Conservation (phyloP, 23 tunicate species). For the Styela plicata region DNA sequence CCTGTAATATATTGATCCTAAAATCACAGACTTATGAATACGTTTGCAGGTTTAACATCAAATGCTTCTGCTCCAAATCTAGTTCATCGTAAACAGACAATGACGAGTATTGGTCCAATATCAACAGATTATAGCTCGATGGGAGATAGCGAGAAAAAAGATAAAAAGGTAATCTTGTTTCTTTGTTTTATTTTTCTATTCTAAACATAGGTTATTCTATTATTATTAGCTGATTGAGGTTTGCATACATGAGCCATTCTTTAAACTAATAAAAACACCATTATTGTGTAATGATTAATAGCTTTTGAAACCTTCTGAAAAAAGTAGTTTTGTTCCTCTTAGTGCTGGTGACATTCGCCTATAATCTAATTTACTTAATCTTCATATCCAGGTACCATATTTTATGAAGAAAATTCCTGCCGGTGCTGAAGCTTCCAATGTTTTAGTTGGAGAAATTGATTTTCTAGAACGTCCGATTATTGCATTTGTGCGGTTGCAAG, state of each 20-base stretch:
- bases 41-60: constrained; percentile 35
- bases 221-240: too few relatives aligned
- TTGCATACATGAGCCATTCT: too few relatives aligned
- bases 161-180: constrained; percentile 17
- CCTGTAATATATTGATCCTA: neutral
- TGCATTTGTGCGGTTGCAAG: constrained; percentile 77
- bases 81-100: constrained; percentile 1
- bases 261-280: neutral
- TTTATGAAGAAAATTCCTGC: constrained; percentile 95
- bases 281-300: neutral
- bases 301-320: neutral
- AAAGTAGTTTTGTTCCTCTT: neutral
- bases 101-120: neutral
- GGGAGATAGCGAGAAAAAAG: neutral
- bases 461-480: constrained; percentile 80
- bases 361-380: too few relatives aligned
- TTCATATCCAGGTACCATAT: constrained; percentile 20
- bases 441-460: constrained; percentile 79
- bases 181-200: too few relatives aligned
- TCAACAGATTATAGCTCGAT: neutral
- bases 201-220: too few relatives aligned
- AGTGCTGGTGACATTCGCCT: too few relatives aligned
- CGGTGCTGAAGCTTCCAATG: constrained; percentile 96
- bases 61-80: constrained; percentile 49
- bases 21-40: too few relatives aligned